These are phyloP conservation scores for Diphyllodes magnificus DNA, from an alignment of 2,113 vertebrate genomes.

Conservation along the genomic window DNA sequence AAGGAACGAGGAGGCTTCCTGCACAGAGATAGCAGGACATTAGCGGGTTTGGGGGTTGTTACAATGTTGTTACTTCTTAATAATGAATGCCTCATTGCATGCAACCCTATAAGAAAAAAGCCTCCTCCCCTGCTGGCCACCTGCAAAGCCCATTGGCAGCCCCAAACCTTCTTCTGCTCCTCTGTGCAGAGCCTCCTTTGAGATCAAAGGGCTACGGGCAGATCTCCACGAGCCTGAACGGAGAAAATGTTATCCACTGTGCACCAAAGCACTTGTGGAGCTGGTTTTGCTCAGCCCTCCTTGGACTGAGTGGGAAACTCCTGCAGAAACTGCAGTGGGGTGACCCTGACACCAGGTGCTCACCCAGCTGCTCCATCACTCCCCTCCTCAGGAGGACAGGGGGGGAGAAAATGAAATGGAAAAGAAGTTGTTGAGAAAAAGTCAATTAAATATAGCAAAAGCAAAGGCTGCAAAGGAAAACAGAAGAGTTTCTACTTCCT, in stretches of 20 bases:
- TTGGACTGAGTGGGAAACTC: not conserved
- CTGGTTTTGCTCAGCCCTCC: not conserved
- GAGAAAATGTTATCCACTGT: not conserved
- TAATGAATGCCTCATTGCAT: accelerated
- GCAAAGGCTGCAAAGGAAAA: not conserved
- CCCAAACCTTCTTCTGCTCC: not conserved
- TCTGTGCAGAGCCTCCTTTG: not conserved
- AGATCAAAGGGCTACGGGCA: not conserved
- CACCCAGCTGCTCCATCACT: not conserved
- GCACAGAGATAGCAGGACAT: not conserved
- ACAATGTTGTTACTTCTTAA: not conserved
- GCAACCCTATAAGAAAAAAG: not conserved
- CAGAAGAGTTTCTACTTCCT: not conserved
- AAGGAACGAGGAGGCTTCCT: not conserved
- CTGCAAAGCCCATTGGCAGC: not conserved
- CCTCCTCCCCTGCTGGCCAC: not conserved
- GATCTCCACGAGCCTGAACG: accelerated
- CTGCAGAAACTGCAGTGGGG: not conserved
- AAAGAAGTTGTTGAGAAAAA: not conserved
- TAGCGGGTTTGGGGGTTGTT: not conserved
- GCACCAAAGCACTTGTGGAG: not conserved
- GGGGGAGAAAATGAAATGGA: not conserved
- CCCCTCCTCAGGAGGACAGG: not conserved
- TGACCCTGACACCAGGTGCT: not conserved
- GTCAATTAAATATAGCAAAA: not conserved